Percentiles rank a stretch among this genome's conserved stretches.
phyloP scores from a whole-genome alignment of 2,888 invertebrate genomes.

The Philaethria dido region DNA sequence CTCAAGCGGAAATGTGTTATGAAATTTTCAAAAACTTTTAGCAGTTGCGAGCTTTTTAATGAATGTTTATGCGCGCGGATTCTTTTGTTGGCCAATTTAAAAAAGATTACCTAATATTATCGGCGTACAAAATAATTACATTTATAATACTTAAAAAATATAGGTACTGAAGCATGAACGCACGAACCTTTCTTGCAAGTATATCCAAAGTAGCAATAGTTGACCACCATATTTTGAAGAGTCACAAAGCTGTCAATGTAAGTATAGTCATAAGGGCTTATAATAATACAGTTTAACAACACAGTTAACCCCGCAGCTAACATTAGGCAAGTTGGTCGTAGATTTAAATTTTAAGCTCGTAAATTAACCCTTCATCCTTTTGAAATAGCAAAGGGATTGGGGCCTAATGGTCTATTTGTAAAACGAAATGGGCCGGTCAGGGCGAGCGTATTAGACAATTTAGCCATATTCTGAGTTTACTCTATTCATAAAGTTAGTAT shows the following conservation, averaged over 20 bases:
- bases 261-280: slow-evolving; percentile 49
- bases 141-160: too few relatives aligned
- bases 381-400: slow-evolving; percentile 82
- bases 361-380: slow-evolving; percentile 84
- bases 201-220: background rate
- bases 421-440: slow-evolving; percentile 78
- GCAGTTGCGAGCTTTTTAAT: slow-evolving; percentile 39
- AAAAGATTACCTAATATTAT: background rate
- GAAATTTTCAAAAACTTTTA: slow-evolving; percentile 46
- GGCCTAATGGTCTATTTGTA: slow-evolving; percentile 83
- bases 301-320: slow-evolving; percentile 76
- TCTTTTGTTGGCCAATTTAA: slow-evolving; percentile 18
- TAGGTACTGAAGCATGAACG: too few relatives aligned
- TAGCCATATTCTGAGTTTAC: slow-evolving; percentile 74
- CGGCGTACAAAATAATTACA: background rate
- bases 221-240: slow-evolving; percentile 6
- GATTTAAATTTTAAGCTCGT: slow-evolving; percentile 83
- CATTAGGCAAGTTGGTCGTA: slow-evolving; percentile 80
- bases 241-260: slow-evolving; percentile 24
- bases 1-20: slow-evolving; percentile 45
- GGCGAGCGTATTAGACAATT: slow-evolving; percentile 78
- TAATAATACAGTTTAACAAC: slow-evolving; percentile 76
- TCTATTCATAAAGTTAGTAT: slow-evolving; percentile 53
- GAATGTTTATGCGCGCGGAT: slow-evolving; percentile 25
- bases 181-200: background rate